Conservation (phyloP, 2,797 vertebrate species). For the Gephyroberyx darwinii region DNA sequence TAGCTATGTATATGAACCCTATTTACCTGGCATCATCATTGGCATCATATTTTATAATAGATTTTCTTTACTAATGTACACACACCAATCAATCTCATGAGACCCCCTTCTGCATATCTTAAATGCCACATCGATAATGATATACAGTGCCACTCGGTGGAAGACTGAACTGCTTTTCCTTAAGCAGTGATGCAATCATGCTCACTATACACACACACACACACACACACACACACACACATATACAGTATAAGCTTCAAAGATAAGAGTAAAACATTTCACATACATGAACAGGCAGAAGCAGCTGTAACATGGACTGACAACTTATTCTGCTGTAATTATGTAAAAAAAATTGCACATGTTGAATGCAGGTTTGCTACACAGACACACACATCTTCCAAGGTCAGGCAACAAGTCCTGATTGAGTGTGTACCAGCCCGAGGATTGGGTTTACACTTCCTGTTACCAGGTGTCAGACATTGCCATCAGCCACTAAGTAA, state of each 20-base stretch:
- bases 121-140: conserved; percentile 16
- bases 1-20: conserved; percentile 51
- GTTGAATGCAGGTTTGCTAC: not conserved
- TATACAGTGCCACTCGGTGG: conserved; percentile 15
- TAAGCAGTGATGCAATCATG: conserved; percentile 4
- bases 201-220: not conserved
- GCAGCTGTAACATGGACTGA: not conserved
- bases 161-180: conserved; percentile 6
- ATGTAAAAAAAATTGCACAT: conserved; percentile 6
- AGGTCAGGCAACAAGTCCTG: too few species aligned
- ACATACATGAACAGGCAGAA: conserved; percentile 9
- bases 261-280: not conserved
- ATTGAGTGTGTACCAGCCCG: conserved; percentile 13
- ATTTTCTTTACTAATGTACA: conserved; percentile 29
- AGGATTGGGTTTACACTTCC: not conserved
- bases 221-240: conserved; percentile 23
- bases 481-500: too few species aligned
- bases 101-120: too few species aligned
- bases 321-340: conserved; percentile 1
- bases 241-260: conserved; percentile 2
- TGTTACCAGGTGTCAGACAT: conserved; percentile 16
- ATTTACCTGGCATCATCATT: conserved; percentile 40
- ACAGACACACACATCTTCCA: too few species aligned
- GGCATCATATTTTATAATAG: conserved; percentile 37
- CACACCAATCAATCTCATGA: conserved; percentile 18